phyloP scores from a whole-genome alignment of 2,113 vertebrate species.

The Chaetura pelagica region DNA sequence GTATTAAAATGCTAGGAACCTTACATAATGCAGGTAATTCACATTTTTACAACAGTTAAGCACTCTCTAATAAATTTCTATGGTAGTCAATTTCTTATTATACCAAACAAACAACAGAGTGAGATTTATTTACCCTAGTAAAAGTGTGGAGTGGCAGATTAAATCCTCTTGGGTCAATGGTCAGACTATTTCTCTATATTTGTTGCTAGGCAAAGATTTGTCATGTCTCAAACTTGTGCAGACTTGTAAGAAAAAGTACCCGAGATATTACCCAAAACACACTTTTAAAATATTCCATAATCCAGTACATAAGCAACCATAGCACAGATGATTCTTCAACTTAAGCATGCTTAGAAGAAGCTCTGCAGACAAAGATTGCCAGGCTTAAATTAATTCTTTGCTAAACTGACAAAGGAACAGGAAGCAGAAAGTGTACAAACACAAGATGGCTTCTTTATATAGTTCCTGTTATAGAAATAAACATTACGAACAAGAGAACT shows the following conservation, averaged over 20 bases:
- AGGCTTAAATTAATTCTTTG: background rate
- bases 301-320: background rate
- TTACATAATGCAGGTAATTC: background rate
- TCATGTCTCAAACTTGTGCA: background rate
- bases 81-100: background rate
- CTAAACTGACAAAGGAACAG: background rate
- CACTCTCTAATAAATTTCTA: background rate
- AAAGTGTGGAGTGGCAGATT: background rate
- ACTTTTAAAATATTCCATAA: background rate
- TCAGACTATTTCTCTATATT: background rate
- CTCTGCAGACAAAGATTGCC: background rate
- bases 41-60: background rate
- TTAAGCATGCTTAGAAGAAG: background rate
- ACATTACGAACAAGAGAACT: accelerated
- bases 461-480: background rate
- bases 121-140: background rate
- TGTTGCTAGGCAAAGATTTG: background rate
- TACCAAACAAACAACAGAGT: background rate
- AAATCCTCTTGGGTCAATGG: background rate
- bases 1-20: background rate
- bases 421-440: background rate
- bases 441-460: background rate
- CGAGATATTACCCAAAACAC: background rate
- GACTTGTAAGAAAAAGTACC: background rate
- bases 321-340: background rate